These are phyloP conservation scores for Suricata suricatta DNA, from an alignment of 2,113 vertebrate species.

Conservation along the genomic window DNA sequence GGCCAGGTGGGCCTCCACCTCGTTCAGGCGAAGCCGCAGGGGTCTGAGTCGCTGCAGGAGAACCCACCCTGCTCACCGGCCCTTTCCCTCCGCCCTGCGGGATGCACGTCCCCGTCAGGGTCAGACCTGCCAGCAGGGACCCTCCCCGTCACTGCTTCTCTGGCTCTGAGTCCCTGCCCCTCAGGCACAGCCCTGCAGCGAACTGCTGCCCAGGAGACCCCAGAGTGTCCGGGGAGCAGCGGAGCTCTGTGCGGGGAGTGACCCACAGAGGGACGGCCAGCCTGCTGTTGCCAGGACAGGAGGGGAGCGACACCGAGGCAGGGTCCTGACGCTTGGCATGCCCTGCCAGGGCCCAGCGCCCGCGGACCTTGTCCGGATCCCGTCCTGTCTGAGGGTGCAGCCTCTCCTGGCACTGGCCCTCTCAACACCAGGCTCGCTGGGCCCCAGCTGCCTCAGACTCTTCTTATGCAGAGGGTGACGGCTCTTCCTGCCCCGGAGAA, in stretches of 20 bases:
- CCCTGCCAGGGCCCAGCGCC: neutral
- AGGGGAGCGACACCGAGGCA: neutral
- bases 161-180: neutral
- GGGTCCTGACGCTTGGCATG: too few species aligned
- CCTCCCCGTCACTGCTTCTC: neutral
- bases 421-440: neutral
- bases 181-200: neutral
- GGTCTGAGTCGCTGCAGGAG: neutral
- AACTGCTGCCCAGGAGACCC: neutral
- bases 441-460: neutral
- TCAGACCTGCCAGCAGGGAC: neutral
- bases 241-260: neutral
- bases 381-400: neutral
- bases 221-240: neutral
- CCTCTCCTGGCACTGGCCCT: neutral
- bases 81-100: neutral
- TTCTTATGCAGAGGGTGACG: neutral
- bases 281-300: neutral
- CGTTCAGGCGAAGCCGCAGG: neutral
- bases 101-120: neutral
- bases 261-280: neutral
- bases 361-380: fast-evolving
- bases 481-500: neutral
- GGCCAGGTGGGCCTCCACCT: neutral
- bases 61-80: too few species aligned